Evolutionary conservation across 2,113 vertebrate genomes (phyloP), one percentile per base, ranked within the genome.

Genomic region (Zootoca vivipara): DNA sequence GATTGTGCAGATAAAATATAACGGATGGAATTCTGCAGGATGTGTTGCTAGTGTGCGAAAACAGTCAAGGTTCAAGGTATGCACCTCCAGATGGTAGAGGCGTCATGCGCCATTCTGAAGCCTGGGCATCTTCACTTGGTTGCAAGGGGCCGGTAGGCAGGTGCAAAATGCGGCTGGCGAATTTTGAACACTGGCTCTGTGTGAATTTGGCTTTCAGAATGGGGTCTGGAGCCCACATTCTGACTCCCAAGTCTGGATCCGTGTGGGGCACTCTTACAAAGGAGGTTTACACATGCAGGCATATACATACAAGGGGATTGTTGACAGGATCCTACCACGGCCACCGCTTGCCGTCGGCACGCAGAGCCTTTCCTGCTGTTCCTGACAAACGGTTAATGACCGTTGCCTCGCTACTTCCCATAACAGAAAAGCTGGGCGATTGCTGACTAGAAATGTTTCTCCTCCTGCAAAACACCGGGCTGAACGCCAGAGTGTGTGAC

Each of bases 381-480:
- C 7, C 56, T 35, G 52, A 82, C 52, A 65, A 46, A 75, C 8
- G 4, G 73, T 46, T 15, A 3, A 70, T 72, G 42, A 7, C 42
- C 4, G 1, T 42, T 73, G 56, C 56, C 35, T 65, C 15, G 5
- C 28, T 18, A 64, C 28, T 74, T 87, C 56, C 38, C 79, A 82
- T 73, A 58, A 38, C 22, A 87, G 69, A 40, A 38, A 52, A 6
- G 30, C 2, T 40, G 26, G 28, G 72, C 33, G 35, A 28, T 72
- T 62, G 42, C 52, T 18, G 52, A 42, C 72, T 30, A 64, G 2
- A 77, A 40, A 38, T 30, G 28, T 77, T 64, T 62, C 24, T 1
- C 4, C 72, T 74, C 20, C 67, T 82, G 86, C 40, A 87, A 82
- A 87, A 87, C 67, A 87, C 67, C 16, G 18, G 85, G 78, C 52